Percentiles rank a stretch among this genome's conserved stretches.
Conservation (phyloP, 2,888 invertebrate genomes). For the Amphipyra tragopoginis region DNA sequence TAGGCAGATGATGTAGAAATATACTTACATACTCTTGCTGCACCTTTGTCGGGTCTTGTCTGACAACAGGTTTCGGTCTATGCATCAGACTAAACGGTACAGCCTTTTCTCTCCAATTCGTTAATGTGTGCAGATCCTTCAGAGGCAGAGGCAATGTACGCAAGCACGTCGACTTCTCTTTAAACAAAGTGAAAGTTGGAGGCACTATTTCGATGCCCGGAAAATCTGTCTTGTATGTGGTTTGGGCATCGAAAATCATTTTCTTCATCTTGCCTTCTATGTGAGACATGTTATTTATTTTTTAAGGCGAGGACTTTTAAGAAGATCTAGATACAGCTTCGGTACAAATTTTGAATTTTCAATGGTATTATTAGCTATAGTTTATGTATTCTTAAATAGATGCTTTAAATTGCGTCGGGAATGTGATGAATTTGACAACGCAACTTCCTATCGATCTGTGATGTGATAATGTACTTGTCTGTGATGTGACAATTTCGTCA, state of each 20-base stretch:
- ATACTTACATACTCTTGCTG: constrained; percentile 69
- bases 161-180: constrained; percentile 50
- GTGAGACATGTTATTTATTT: constrained; percentile 48
- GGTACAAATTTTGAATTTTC: background rate
- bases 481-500: too few relatives aligned
- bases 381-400: too few relatives aligned
- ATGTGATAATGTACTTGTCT: too few relatives aligned
- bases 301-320: background rate
- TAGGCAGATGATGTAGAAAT: too few relatives aligned
- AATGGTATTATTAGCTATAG: too few relatives aligned
- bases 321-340: background rate
- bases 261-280: constrained; percentile 49
- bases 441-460: too few relatives aligned
- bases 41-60: constrained; percentile 64
- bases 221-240: constrained; percentile 66
- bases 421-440: too few relatives aligned
- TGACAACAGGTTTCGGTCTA: constrained; percentile 61
- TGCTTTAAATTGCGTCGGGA: too few relatives aligned
- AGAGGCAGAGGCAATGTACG: constrained; percentile 48
- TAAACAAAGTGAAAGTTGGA: constrained; percentile 53
- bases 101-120: constrained; percentile 57
- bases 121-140: constrained; percentile 71
- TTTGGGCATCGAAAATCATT: constrained; percentile 71
- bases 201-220: constrained; percentile 54
- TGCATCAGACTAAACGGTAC: constrained; percentile 70